These are phyloP conservation scores for Plecturocebus donacophilus DNA, from an alignment of 2,113 vertebrate genomes.

Conservation along the genomic window DNA sequence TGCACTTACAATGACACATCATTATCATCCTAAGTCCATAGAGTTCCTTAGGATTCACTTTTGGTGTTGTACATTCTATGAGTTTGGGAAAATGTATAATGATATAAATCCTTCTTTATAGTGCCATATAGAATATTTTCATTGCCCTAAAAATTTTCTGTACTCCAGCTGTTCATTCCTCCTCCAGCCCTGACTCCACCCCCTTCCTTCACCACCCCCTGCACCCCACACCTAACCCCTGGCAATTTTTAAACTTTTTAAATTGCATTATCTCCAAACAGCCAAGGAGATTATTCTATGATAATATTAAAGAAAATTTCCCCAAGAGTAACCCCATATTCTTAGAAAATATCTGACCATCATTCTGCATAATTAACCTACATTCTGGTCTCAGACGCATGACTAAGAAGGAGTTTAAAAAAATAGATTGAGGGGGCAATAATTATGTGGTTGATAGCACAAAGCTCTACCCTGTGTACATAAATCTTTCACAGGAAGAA, in stretches of 20 bases:
- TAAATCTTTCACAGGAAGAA: not conserved
- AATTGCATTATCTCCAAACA: not conserved
- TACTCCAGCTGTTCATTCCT: not conserved
- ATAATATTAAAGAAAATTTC: not conserved
- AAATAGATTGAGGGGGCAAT: not conserved
- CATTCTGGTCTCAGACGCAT: not conserved
- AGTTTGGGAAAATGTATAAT: not conserved
- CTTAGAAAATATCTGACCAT: not conserved
- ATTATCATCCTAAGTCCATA: not conserved
- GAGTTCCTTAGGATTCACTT: not conserved
- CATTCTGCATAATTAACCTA: not conserved
- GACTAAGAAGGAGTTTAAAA: not conserved
- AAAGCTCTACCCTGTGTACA: not conserved
- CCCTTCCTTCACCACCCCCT: not conserved
- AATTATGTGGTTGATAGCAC: constrained; percentile 1
- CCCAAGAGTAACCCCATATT: not conserved
- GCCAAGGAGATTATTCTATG: not conserved
- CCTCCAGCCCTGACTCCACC: not conserved
- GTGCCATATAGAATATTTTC: not conserved
- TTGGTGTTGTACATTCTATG: not conserved
- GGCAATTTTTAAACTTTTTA: not conserved
- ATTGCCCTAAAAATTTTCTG: not conserved
- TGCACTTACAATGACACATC: not conserved
- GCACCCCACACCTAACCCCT: not conserved
- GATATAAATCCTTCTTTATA: not conserved